phyloP scores from a whole-genome alignment of 2,113 vertebrate species.

The Eidolon helvum region DNA sequence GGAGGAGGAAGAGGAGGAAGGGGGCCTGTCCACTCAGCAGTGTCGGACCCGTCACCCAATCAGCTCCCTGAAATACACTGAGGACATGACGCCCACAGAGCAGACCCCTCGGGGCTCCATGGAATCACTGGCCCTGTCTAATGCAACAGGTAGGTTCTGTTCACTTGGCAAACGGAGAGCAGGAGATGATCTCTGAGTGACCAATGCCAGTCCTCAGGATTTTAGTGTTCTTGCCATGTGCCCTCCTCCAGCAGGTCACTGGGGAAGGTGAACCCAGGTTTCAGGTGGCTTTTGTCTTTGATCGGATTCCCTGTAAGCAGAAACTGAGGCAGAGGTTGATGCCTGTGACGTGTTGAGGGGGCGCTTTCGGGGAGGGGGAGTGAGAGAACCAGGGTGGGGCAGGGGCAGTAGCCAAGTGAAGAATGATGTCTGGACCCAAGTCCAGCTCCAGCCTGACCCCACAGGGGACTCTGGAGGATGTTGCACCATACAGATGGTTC shows the following conservation, averaged over 20 bases:
- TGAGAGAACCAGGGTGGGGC: neutral
- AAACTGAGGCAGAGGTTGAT: neutral
- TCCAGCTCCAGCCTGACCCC: neutral
- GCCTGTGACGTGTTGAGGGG: neutral
- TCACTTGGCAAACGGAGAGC: accelerated
- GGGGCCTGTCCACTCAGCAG: constrained; percentile 83
- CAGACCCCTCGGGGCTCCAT: constrained; percentile 96
- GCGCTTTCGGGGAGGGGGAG: neutral
- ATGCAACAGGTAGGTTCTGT: constrained; percentile 89
- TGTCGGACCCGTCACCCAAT: constrained; percentile 95
- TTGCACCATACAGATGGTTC: accelerated
- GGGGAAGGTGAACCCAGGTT: neutral
- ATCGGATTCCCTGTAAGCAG: neutral
- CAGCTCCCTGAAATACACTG: constrained; percentile 92
- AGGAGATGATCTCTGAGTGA: accelerated
- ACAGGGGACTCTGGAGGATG: neutral
- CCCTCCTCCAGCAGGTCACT: neutral
- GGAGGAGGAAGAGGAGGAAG: constrained; percentile 91
- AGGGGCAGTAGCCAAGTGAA: accelerated
- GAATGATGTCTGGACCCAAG: neutral
- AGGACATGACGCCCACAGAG: constrained; percentile 93
- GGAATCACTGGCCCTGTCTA: constrained; percentile 95
- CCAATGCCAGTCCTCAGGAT: neutral
- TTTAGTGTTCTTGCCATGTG: accelerated
- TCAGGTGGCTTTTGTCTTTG: neutral